Percentiles rank a stretch among this genome's conserved stretches.
These are phyloP conservation scores for Dipodomys merriami DNA, from an alignment of 2,113 vertebrate species.

Conservation along the genomic window DNA sequence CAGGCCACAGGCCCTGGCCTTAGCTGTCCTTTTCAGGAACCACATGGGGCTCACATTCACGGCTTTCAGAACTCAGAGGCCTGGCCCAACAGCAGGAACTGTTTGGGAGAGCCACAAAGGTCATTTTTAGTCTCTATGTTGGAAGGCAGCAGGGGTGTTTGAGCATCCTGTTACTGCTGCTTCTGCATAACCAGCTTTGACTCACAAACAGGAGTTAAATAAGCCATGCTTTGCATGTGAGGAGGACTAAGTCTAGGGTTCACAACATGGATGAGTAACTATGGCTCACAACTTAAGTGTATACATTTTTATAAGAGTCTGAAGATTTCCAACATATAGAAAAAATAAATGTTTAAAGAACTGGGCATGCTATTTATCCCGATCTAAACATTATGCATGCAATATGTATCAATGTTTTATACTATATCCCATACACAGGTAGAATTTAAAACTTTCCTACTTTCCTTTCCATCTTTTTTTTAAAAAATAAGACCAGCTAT, in stretches of 20 bases:
- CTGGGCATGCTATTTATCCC: neutral
- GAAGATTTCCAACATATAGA: neutral
- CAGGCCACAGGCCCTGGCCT: neutral
- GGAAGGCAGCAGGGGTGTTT: neutral
- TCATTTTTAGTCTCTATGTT: neutral
- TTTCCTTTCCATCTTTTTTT: too few relatives aligned
- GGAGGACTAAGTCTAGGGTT: neutral
- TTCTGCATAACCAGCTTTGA: neutral
- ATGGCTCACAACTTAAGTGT: neutral
- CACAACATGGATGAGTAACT: neutral
- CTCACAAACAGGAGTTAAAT: slow-evolving; percentile 45
- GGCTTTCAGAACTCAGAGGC: neutral
- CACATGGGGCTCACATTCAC: neutral
- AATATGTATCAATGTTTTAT: neutral
- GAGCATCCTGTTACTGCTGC: neutral
- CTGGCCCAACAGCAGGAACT: too few relatives aligned
- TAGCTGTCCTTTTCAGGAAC: slow-evolving; percentile 3
- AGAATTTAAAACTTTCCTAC: neutral
- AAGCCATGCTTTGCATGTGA: neutral
- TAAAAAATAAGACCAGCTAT: neutral
- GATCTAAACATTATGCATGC: neutral
- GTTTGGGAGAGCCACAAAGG: neutral
- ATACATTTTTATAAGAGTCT: neutral
- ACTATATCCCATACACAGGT: neutral
- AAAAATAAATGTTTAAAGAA: neutral